A percentile compares a stretch with the other conserved stretches of the same genome.
Evolutionary conservation across 2,888 invertebrate species (phyloP).

Genomic region (Stictocephala bisonia): DNA sequence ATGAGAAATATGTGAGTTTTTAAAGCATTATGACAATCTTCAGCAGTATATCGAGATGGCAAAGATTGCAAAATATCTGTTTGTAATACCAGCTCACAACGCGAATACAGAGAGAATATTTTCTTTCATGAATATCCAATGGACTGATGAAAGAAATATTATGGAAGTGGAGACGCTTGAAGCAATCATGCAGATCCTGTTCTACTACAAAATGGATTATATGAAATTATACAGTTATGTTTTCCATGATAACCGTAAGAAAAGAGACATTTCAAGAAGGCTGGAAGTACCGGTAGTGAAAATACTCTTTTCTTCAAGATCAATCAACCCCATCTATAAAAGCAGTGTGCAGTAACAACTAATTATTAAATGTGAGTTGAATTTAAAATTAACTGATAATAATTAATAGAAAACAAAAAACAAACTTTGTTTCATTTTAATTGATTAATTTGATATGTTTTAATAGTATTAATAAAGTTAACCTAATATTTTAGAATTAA

Average conservation of each 20-base stretch:
- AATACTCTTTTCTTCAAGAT: neutral
- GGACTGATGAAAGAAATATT: conserved; percentile 51
- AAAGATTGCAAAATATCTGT: conserved; percentile 47
- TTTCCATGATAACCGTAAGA: no score
- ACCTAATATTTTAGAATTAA: neutral
- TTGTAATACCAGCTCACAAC: conserved; percentile 49
- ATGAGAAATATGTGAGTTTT: neutral
- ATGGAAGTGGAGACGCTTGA: conserved; percentile 25
- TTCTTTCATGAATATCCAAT: conserved; percentile 50
- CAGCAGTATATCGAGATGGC: conserved; percentile 11
- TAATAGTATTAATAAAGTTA: no score
- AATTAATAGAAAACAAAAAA: neutral
- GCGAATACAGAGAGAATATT: conserved; percentile 53
- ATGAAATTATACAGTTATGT: neutral
- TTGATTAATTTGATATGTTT: no score
- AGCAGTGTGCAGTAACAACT: neutral
- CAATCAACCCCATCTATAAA: neutral
- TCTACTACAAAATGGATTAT: neutral
- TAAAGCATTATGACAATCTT: neutral
- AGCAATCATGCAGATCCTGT: neutral
- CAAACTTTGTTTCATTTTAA: neutral
- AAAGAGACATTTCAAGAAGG: neutral
- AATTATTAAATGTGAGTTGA: neutral
- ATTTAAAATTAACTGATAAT: neutral
- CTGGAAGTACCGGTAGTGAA: neutral